These are phyloP conservation scores for Cydia pomonella DNA, from an alignment of 1,140 invertebrate species.

Conservation along the genomic window DNA sequence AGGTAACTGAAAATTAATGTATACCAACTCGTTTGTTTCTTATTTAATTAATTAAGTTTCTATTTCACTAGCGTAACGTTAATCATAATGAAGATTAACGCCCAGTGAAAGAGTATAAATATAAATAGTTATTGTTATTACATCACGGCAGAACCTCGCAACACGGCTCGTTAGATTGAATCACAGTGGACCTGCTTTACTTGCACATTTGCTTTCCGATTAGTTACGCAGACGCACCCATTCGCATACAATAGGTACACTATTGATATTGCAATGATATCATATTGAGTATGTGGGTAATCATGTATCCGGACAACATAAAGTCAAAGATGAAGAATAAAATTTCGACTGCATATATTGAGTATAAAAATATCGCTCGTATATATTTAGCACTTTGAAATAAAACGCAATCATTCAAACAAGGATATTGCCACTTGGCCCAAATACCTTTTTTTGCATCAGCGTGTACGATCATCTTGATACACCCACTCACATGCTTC, in stretches of 20 bases:
- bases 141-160: background rate
- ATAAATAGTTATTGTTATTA: background rate
- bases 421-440: constrained; percentile 16
- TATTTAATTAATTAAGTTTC: no score
- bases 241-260: background rate
- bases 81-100: no score
- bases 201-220: background rate
- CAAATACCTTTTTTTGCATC: constrained; percentile 13
- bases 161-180: constrained; percentile 9
- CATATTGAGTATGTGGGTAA: background rate
- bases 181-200: background rate
- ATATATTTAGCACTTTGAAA: no score
- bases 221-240: constrained; percentile 2
- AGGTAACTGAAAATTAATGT: no score
- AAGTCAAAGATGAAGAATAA: no score
- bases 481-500: constrained; percentile 1
- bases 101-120: no score
- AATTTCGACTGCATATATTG: no score
- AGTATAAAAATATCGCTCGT: no score
- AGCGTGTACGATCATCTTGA: background rate
- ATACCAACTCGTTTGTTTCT: no score
- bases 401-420: constrained; percentile 1
- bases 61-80: no score
- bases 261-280: background rate
- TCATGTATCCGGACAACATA: background rate